These are phyloP conservation scores for Gnathonemus longibarbis DNA, from an alignment of 2,113 vertebrate genomes.

Conservation along the genomic window DNA sequence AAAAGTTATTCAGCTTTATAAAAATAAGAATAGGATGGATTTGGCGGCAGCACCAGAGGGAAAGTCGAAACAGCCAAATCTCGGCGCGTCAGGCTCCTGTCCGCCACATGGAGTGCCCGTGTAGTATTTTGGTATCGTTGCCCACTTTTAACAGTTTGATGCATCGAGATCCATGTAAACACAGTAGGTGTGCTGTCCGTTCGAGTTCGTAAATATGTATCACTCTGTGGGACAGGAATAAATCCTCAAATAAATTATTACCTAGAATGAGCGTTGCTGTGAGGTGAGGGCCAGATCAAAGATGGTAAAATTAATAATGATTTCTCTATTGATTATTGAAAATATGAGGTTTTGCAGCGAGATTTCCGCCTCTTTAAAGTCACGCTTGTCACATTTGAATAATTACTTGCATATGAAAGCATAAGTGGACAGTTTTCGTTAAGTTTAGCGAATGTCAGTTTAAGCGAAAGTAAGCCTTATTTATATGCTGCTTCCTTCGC, in stretches of 20 bases:
- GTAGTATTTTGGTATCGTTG: neutral
- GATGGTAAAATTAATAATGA: conserved; percentile 29
- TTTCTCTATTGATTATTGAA: conserved; percentile 44
- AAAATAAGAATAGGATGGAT: neutral
- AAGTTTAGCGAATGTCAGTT: conserved; percentile 41
- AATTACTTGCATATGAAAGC: conserved; percentile 46
- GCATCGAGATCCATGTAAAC: neutral
- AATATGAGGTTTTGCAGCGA: conserved; percentile 13
- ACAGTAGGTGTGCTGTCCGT: neutral
- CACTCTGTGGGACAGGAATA: neutral
- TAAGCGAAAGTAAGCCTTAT: conserved; percentile 38
- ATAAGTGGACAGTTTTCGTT: conserved; percentile 38
- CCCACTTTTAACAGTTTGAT: neutral
- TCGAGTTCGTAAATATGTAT: neutral
- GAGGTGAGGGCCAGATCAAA: neutral
- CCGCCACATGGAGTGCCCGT: neutral
- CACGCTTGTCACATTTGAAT: conserved; percentile 31
- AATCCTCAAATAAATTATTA: neutral
- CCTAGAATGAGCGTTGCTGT: neutral
- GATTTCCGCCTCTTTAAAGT: conserved; percentile 31
- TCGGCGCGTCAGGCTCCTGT: neutral
- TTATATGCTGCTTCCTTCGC: conserved; percentile 34
- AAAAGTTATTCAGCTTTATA: conserved; percentile 17
- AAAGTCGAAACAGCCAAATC: neutral
- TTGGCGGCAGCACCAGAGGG: neutral